phyloP scores from a whole-genome alignment of 2,888 invertebrate genomes.

The Mythimna lalbum region DNA sequence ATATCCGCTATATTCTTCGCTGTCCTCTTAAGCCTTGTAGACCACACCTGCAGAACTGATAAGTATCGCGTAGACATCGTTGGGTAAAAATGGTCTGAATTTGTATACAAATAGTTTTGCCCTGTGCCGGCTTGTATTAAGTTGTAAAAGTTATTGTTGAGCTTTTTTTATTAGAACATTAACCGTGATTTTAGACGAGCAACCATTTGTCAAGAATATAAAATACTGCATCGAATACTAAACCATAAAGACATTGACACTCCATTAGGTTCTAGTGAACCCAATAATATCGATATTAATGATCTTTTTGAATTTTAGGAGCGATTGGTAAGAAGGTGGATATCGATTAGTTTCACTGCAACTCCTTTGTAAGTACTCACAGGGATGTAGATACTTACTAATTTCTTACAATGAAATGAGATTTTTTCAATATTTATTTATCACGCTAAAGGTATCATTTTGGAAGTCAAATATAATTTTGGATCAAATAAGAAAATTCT shows the following conservation, averaged over 20 bases:
- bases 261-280: constrained; percentile 11
- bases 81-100: constrained; percentile 28
- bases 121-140: constrained; percentile 3
- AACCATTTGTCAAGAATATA: constrained; percentile 3
- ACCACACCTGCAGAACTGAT: constrained; percentile 27
- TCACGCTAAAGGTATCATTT: neutral
- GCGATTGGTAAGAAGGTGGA: too few species aligned
- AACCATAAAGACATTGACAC: neutral
- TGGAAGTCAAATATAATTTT: neutral
- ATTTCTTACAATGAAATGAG: neutral
- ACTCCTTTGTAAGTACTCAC: neutral
- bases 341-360: neutral
- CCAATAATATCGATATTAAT: neutral
- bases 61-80: constrained; percentile 48
- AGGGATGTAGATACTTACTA: neutral
- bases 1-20: neutral
- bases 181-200: neutral
- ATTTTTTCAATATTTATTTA: neutral
- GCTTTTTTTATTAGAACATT: neutral
- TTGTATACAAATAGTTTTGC: constrained; percentile 36
- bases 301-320: neutral
- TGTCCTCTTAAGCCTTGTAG: constrained; percentile 3
- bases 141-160: constrained; percentile 11
- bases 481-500: neutral
- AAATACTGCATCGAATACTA: neutral